These are phyloP conservation scores for Morbakka virulenta DNA, from an alignment of 30 jellyfish, hydroid and myxozoan species.

Conservation along the genomic window DNA sequence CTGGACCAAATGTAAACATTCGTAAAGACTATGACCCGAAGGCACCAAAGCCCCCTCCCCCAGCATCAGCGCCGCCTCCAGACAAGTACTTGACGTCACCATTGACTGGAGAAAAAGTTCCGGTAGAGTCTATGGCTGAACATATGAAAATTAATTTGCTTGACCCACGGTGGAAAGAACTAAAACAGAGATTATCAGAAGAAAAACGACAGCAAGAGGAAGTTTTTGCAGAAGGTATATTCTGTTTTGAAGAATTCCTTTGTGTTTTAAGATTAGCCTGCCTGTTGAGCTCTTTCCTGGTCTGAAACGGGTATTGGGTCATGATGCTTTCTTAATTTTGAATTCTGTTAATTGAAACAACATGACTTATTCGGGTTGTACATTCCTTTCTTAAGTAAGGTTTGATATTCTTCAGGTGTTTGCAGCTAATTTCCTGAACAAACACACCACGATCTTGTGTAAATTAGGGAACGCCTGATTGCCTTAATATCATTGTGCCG, in stretches of 20 bases:
- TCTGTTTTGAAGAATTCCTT: background rate
- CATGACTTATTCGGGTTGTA: too few relatives aligned
- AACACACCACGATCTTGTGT: too few relatives aligned
- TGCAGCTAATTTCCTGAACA: too few relatives aligned
- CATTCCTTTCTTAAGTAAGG: too few relatives aligned
- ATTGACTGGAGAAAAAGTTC: conserved; percentile 95
- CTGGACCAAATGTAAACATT: conserved; percentile 83
- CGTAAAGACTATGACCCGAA: conserved; percentile 93
- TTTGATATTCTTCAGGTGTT: too few relatives aligned
- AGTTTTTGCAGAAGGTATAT: conserved; percentile 90
- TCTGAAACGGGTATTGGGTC: too few relatives aligned
- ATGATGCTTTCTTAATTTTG: too few relatives aligned
- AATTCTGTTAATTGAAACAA: too few relatives aligned
- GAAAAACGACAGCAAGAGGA: conserved; percentile 94
- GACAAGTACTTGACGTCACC: conserved; percentile 94
- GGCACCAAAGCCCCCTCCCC: conserved; percentile 82
- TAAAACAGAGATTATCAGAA: conserved; percentile 73
- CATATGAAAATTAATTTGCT: conserved; percentile 85
- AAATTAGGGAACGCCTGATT: too few relatives aligned
- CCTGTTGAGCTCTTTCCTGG: too few relatives aligned
- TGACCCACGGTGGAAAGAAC: conserved; percentile 98
- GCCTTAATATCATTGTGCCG: too few relatives aligned
- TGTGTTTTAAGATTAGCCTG: background rate
- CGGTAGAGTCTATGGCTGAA: conserved; percentile 96
- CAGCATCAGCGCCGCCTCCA: conserved; percentile 77